Base-by-base conservation (phyloP, 2,113 vertebrate species). In the Petromus typicus region DNA sequence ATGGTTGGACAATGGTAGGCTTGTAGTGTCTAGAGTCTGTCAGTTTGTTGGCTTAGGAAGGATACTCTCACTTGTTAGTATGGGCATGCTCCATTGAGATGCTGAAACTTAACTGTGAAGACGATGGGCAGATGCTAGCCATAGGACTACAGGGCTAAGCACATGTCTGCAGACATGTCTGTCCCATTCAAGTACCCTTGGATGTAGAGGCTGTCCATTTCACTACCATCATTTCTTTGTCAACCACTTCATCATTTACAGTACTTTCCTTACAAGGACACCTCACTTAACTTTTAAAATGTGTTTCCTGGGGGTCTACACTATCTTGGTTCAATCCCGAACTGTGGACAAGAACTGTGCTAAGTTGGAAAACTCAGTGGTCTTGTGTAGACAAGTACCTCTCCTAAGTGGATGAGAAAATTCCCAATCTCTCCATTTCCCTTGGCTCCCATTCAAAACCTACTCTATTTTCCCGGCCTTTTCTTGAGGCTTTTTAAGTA, bases 141-240 rank as follows among this genome's bases (percentile, higher is more conserved):
- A 67, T 43, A 2, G 34, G 20, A 32, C 40, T 85, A 3, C 43
- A 64, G 59, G 37, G 34, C 13, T 88, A 56, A 20, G 16, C 32
- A 61, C 0, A 11, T 7, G 57, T 43, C 48, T 37, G 25, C 1
- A 2, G 67, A n/a, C n/a, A n/a, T n/a, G n/a, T n/a, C n/a, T n/a
- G 51, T 11, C 37, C 30, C 40, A 37, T 59, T 32, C 11, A 64
- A 75, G 25, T 18, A 23, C 43, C 10, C 59, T 43, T 4, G 7
- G 37, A 48, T 34, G 16, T 13, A 43, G 69, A 51, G 54, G 25
- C 8, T 30, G 5, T 11, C 45, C 18, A 10, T 20, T 78, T 40
- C 76, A 34, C 2, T 34, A 22, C 54, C 66, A 40, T 5, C 22
- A 22, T 23, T 78, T 25, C 8, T 48, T 14, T 30, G 18, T 16